Evolutionary conservation across 2,113 vertebrate species (phyloP), one percentile per base, ranked within the genome.

Genomic region (Australoheros scitulus): DNA sequence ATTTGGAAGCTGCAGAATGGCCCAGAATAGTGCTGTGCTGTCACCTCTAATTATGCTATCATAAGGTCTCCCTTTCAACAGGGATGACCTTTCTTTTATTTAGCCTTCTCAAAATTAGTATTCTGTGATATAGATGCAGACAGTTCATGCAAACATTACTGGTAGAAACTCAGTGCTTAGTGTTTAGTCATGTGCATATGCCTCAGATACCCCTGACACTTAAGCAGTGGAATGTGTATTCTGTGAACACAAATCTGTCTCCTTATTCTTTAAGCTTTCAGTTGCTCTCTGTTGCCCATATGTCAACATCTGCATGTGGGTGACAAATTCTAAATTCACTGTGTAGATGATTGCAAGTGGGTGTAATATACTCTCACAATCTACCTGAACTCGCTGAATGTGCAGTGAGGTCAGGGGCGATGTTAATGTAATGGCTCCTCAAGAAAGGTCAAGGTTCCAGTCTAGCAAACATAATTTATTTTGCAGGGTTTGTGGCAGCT

Each of bases 371-470:
- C 38, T 80, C 13, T 43, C 6, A 41, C 76, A 79, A 58, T 76
- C 24, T 36, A 76, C 63, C 63, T 87, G 82, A 77, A 75, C n/a
- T 64, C 52, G 55, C 6, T 6, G 36, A 68, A 17, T 61, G 65
- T 83, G 64, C 74, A 60, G 43, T 61, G 36, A 82, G 87, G 85
- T 82, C 85, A 82, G 38, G 56, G 64, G 24, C 41, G 86, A 83
- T 76, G 43, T 83, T 88, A 84, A 88, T 92, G 64, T 57, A 76
- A 83, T 61, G 24, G 78, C 72, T 83, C 14, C 70, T 77, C 50
- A 13, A 65, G 76, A 94, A 94, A 94, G 91, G 91, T 89, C 91
- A 91, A 52, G 77, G 91, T 92, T 94, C 80, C 84, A 87, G 75
- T 91, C 90, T 80, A 77, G 74, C 88, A 92, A 88, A 81, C 75